These are phyloP conservation scores for Boleophthalmus pectinirostris DNA, from an alignment of 2,113 vertebrate genomes.

Conservation along the genomic window DNA sequence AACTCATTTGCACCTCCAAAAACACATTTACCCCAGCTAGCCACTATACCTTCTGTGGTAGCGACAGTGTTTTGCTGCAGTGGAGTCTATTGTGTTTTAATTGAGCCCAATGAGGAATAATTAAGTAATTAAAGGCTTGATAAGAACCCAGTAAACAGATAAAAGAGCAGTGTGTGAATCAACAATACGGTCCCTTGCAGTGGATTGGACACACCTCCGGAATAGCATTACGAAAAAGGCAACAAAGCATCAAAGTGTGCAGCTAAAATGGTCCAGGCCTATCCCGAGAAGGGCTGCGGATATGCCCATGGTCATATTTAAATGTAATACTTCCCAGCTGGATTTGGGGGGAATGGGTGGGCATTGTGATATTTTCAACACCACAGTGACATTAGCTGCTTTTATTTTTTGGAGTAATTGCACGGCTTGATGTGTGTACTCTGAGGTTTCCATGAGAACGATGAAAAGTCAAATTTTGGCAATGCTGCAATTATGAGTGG, in stretches of 20 bases:
- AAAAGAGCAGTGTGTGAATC: constrained; percentile 61
- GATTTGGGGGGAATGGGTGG: constrained; percentile 64
- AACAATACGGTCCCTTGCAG: constrained; percentile 51
- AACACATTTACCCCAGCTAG: constrained; percentile 13
- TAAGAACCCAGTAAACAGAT: constrained; percentile 75
- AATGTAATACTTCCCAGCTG: constrained; percentile 71
- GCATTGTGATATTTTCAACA: constrained; percentile 70
- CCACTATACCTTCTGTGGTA: constrained; percentile 36
- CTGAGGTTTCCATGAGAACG: constrained; percentile 73
- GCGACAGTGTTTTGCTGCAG: constrained; percentile 65
- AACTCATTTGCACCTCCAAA: not conserved
- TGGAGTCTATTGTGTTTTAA: constrained; percentile 73
- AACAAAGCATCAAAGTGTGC: constrained; percentile 56
- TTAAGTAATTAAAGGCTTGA: constrained; percentile 79
- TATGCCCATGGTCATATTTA: constrained; percentile 55
- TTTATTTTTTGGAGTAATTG: constrained; percentile 73
- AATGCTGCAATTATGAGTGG: constrained; percentile 70
- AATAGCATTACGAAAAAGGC: constrained; percentile 44
- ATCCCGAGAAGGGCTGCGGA: constrained; percentile 52
- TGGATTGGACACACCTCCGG: constrained; percentile 43
- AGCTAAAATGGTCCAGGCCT: constrained; percentile 46
- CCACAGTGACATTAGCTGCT: constrained; percentile 68
- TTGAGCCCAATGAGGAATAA: constrained; percentile 82
- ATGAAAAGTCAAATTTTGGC: constrained; percentile 73
- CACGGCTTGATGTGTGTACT: constrained; percentile 71